A percentile compares a stretch with the other conserved stretches of the same genome.
Evolutionary conservation across 2,888 invertebrate species (phyloP).

Genomic region (Troglohyphantes excavatus): DNA sequence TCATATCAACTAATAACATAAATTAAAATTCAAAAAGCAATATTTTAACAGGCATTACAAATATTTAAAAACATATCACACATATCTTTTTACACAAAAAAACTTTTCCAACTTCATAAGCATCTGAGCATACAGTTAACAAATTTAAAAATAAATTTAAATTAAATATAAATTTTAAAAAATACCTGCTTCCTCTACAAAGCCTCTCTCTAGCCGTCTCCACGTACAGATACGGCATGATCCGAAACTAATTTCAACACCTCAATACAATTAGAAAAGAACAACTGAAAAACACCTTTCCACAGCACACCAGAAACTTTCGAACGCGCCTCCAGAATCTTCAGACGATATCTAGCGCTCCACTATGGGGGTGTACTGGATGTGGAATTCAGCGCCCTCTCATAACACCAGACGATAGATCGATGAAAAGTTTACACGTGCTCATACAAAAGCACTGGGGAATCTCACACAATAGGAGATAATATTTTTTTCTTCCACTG

Average conservation of each 20-base stretch:
- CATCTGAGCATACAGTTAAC: background rate
- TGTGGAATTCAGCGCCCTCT: constrained; percentile 53
- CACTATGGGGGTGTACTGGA: background rate
- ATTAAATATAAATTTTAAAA: background rate
- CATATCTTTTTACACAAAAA: too few species aligned
- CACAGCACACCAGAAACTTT: constrained; percentile 20
- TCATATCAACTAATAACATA: too few species aligned
- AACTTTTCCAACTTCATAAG: too few species aligned
- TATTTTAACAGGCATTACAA: too few species aligned
- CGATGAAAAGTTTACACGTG: constrained; percentile 38
- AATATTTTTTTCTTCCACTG: background rate
- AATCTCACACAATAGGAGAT: background rate
- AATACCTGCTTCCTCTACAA: constrained; percentile 71
- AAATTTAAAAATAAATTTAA: background rate
- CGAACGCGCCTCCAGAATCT: constrained; percentile 14
- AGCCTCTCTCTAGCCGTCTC: constrained; percentile 68
- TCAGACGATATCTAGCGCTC: background rate
- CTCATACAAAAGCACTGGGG: background rate
- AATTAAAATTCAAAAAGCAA: too few species aligned
- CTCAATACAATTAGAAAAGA: background rate
- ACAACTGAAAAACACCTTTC: background rate
- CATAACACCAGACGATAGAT: constrained; percentile 50
- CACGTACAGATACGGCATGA: constrained; percentile 70
- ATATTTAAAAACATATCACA: too few species aligned
- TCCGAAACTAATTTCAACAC: background rate